Evolutionary conservation across 2,797 vertebrate species (phyloP), one percentile per base, ranked within the genome.

Genomic region (Acipenser transmontanus): DNA sequence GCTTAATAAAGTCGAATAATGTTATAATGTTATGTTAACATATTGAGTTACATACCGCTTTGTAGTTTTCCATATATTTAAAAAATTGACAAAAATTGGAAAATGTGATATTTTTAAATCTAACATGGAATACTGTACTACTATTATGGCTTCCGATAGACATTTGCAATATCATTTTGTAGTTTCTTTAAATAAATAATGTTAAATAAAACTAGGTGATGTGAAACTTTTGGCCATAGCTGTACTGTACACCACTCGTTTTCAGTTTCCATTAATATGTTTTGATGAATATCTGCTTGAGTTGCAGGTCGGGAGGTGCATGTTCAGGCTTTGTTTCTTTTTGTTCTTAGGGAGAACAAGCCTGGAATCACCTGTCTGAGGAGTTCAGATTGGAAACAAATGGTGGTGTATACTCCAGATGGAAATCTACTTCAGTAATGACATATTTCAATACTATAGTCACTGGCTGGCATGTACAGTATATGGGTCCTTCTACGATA

Each of bases 371-470:
- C 54, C 61, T 50, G 56, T 34, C 64, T 49, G 47, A 62, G 61
- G 62, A 62, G 48, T 57, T 59, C 54, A 65, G 20, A 66, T 63
- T 50, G 69, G 49, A 64, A 52, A 64, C 60, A 61, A 50, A 63
- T 65, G 66, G 49, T 49, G 56, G 72, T 59, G 57, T 57, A 61
- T 66, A 66, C 64, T 52, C 50, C 65, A 61, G 59, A 70, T 4
- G 61, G 50, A 47, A 67, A 59, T 64, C 60, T 62, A 59, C 62
- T 61, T 50, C 50, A 6, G 65, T 68, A 65, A 74, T 70, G 67
- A 71, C 69, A 54, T 69, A 63, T 68, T 64, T 66, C 65, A 65
- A 62, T 65, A 63, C 66, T 68, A 54, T n/a, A n/a, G 9, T 54
- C n/a, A n/a, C 52, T 54, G 52, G 2, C 52, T 54, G n/a, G 52